Percentiles rank a stretch among this genome's conserved stretches.
phyloP scores from a whole-genome alignment of 2,113 vertebrate genomes.

The Pseudonaja textilis region DNA sequence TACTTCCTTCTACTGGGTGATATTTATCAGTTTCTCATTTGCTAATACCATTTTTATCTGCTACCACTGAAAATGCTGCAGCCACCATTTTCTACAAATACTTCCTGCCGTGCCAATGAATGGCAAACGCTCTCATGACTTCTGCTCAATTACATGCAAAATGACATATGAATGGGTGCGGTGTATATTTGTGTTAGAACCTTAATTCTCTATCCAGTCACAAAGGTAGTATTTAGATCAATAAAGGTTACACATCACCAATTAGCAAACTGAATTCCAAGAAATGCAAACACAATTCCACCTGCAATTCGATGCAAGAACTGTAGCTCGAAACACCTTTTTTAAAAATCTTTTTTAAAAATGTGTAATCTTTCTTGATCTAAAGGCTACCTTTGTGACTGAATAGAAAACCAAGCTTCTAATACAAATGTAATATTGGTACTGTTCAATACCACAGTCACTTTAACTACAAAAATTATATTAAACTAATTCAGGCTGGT shows the following conservation, averaged over 20 bases:
- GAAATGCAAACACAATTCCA: neutral
- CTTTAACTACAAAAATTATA: neutral
- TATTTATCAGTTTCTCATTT: neutral
- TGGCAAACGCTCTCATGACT: neutral
- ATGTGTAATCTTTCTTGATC: neutral
- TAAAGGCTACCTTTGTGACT: neutral
- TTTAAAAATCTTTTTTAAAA: neutral
- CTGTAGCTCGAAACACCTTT: neutral
- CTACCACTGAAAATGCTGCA: neutral
- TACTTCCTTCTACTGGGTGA: neutral
- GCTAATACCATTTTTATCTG: neutral
- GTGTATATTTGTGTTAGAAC: neutral
- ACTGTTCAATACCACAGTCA: neutral
- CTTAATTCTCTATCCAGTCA: neutral
- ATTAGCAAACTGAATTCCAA: no score
- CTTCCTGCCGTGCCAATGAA: neutral
- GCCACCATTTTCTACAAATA: neutral
- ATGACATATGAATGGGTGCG: neutral
- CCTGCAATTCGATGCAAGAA: neutral
- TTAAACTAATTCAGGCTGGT: neutral
- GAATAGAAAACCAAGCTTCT: neutral
- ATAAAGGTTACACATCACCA: neutral
- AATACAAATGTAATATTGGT: neutral
- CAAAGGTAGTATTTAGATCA: neutral
- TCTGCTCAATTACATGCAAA: neutral